Conservation (phyloP, 2,797 vertebrate species). For the Zenarchopterus dispar region DNA sequence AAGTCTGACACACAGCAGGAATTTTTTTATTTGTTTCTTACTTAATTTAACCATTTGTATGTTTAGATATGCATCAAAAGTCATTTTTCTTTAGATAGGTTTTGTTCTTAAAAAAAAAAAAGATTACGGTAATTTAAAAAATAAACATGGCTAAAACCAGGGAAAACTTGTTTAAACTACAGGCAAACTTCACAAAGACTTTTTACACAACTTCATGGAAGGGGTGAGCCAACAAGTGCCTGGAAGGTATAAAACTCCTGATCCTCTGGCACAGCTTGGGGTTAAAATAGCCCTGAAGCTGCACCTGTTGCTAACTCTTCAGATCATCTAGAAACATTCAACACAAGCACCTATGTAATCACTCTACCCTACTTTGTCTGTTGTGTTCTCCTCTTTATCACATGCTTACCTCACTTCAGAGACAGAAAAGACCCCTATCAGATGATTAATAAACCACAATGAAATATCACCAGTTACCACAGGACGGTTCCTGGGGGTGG, state of each 20-base stretch:
- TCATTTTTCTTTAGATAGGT: background rate
- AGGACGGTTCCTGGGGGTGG: conserved; percentile 9
- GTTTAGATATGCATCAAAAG: too few relatives aligned
- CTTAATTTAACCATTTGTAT: too few relatives aligned
- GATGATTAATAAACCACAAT: conserved; percentile 29
- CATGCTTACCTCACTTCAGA: conserved; percentile 33
- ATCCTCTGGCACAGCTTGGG: conserved; percentile 40
- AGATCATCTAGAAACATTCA: conserved; percentile 48
- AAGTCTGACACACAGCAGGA: background rate
- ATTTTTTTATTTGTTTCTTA: background rate
- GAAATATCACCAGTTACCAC: conserved; percentile 12
- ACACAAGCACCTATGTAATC: conserved; percentile 9
- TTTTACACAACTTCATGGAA: conserved; percentile 3
- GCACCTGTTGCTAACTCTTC: conserved; percentile 68
- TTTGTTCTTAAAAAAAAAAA: background rate
- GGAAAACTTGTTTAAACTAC: conserved; percentile 1
- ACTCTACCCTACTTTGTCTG: conserved; percentile 15
- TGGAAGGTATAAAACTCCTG: conserved; percentile 33
- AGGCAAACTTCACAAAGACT: background rate
- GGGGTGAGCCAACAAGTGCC: conserved; percentile 20
- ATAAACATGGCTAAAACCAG: background rate
- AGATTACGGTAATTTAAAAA: background rate
- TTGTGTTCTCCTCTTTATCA: conserved; percentile 1
- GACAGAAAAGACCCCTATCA: conserved; percentile 20
- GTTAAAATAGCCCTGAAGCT: conserved; percentile 71